These are phyloP conservation scores for Rhopalosiphum nymphaeae DNA, from an alignment of 2,888 invertebrate genomes.

Conservation along the genomic window DNA sequence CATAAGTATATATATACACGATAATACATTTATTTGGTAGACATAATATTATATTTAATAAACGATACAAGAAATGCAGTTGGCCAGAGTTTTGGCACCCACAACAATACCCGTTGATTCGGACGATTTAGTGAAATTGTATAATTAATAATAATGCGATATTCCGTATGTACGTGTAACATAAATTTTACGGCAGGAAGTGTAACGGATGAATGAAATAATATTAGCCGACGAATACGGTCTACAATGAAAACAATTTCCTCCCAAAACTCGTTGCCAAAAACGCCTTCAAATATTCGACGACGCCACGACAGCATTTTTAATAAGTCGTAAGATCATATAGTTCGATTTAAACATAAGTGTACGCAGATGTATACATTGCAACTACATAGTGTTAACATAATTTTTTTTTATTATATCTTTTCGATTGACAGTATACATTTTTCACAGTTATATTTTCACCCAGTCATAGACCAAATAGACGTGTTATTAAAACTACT, in stretches of 20 bases:
- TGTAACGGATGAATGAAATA: background rate
- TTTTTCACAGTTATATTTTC: background rate
- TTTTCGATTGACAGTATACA: background rate
- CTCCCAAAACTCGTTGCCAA: background rate
- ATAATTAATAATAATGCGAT: background rate
- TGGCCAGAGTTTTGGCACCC: background rate
- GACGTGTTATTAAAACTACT: background rate
- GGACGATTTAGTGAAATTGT: background rate
- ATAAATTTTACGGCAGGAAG: background rate
- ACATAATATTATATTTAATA: background rate
- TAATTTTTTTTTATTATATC: background rate
- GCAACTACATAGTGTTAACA: background rate
- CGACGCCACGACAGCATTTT: background rate
- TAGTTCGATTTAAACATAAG: background rate
- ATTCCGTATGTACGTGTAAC: background rate
- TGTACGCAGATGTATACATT: background rate
- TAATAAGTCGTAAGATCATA: background rate
- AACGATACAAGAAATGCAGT: background rate
- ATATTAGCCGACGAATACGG: background rate
- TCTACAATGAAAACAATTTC: background rate
- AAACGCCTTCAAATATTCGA: background rate
- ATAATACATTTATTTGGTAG: background rate
- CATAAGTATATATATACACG: background rate
- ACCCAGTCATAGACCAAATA: background rate
- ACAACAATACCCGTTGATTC: background rate